Conservation (phyloP, 1,140 invertebrate genomes). For the Zaprionus camerounensis region DNA sequence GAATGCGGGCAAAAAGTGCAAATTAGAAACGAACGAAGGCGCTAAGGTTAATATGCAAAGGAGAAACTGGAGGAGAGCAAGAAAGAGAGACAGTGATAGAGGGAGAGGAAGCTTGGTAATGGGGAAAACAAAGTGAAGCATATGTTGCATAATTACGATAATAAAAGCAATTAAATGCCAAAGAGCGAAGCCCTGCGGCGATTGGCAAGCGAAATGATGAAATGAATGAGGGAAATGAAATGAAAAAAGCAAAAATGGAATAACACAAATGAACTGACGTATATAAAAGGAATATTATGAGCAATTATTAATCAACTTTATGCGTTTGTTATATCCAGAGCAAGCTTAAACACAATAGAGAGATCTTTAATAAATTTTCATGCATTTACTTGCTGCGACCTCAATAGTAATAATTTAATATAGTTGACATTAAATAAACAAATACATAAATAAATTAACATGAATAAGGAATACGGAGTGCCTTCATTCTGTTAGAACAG, state of each 20-base stretch:
- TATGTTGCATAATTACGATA: constrained; percentile 9
- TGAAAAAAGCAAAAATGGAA: background rate
- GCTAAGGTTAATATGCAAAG: constrained; percentile 2
- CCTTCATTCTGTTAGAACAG: background rate
- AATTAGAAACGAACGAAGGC: background rate
- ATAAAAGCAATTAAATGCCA: constrained; percentile 1
- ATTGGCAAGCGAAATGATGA: background rate
- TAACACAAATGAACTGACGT: background rate
- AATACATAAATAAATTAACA: too few relatives aligned
- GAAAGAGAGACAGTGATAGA: background rate
- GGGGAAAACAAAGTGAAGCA: background rate
- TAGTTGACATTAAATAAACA: too few relatives aligned
- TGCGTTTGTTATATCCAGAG: background rate
- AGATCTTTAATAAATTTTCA: too few relatives aligned
- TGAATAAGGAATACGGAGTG: background rate
- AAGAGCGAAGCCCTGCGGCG: background rate
- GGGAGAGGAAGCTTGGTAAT: background rate
- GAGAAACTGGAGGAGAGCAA: background rate
- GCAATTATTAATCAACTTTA: background rate
- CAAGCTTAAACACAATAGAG: too few relatives aligned
- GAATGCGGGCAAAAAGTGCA: background rate
- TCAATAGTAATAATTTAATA: too few relatives aligned
- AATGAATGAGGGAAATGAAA: constrained; percentile 6
- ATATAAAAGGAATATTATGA: background rate
- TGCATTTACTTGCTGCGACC: too few relatives aligned